Evolutionary conservation across 2,888 invertebrate species (phyloP).

Genomic region (Cabera pusaria): DNA sequence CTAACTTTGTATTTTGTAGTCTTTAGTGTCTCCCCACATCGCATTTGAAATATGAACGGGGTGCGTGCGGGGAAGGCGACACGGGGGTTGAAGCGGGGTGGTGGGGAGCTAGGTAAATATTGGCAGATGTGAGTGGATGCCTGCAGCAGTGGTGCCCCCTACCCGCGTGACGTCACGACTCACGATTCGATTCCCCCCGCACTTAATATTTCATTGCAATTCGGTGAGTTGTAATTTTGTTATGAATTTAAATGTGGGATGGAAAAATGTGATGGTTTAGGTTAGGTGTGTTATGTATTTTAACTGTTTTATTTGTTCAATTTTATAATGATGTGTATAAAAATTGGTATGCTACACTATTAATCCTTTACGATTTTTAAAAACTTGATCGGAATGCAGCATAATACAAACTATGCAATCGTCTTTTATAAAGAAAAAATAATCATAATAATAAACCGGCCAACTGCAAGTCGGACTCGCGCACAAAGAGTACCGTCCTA

Average conservation of each 20-base stretch:
- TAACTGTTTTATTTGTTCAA: too few relatives aligned
- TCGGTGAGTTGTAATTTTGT: constrained; percentile 35
- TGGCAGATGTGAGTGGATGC: constrained; percentile 87
- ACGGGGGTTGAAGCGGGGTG: constrained; percentile 22
- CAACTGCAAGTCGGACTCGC: too few relatives aligned
- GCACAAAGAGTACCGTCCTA: too few relatives aligned
- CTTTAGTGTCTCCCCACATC: constrained; percentile 69
- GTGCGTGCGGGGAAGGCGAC: constrained; percentile 51
- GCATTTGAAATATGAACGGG: constrained; percentile 80
- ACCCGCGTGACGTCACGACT: constrained; percentile 63
- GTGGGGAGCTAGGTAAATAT: constrained; percentile 83
- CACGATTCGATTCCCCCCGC: constrained; percentile 28
- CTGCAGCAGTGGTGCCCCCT: constrained; percentile 66
- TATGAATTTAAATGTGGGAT: constrained; percentile 27
- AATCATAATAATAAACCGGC: too few relatives aligned
- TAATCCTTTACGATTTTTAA: too few relatives aligned
- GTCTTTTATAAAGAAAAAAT: too few relatives aligned
- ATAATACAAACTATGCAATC: too few relatives aligned
- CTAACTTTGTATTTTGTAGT: constrained; percentile 71
- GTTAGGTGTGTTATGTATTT: too few relatives aligned
- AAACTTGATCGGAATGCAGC: too few relatives aligned
- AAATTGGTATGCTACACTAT: too few relatives aligned
- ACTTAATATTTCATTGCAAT: constrained; percentile 34
- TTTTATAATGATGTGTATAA: too few relatives aligned
- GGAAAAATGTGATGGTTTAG: constrained; percentile 9